Evolutionary conservation across 2,113 vertebrate genomes (phyloP), one percentile per base, ranked within the genome.

Genomic region (Gracilinanus agilis): DNA sequence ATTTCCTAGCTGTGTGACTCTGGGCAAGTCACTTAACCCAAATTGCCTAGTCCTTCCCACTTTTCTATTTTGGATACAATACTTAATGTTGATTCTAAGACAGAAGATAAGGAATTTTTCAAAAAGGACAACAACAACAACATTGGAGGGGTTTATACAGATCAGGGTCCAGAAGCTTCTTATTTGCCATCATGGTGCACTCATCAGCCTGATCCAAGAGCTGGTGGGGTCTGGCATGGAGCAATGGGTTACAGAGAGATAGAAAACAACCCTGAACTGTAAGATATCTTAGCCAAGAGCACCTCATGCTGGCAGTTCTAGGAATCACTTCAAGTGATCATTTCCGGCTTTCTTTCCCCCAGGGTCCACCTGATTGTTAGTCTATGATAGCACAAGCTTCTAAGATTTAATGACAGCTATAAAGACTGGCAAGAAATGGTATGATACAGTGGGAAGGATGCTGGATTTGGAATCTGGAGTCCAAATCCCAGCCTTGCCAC

Each of bases 241-340:
- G 27, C 29, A 67, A 67, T 4, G 29, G 34, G 61, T n/a, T n/a
- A 5, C 29, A 75, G n/a, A 75, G 34, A 75, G 29, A 67, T 67
- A 34, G 16, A 75, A 75, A 75, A 75, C 13, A 91, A 2, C 44
- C 44, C 44, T 9, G 93, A 94, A 91, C 88, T 6, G 90, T 92
- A 96, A 91, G 83, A 96, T 97, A 97, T 95, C 96, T 98, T 98
- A 98, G 97, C 95, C 96, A 96, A 98, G 97, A 97, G 98, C 96
- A 97, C 98, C 98, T 98, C 97, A 98, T 96, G 96, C 97, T 97
- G 98, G 97, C 95, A 98, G 96, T 96, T 97, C 55, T 96, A 94
- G 96, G 97, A 97, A 98, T 97, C 96, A 95, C 97, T 92, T 55
- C 92, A 58, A 93, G 83, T 40, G 16, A 40, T 34, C 21, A 49